Percentiles rank a stretch among this genome's conserved stretches.
phyloP scores from a whole-genome alignment of 2,797 vertebrate species.

The Caiman crocodilus region DNA sequence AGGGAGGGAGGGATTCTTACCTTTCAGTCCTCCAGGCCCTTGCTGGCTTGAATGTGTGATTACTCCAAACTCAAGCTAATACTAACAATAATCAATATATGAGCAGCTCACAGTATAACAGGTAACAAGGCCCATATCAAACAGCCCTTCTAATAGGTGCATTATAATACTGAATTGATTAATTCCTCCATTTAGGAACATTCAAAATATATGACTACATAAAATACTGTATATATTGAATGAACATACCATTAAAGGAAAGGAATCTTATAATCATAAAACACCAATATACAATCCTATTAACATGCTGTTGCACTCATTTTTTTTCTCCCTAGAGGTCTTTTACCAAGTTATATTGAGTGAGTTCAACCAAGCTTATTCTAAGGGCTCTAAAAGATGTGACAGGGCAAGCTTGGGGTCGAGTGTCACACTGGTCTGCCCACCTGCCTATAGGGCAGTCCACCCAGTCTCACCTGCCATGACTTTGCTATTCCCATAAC shows the following conservation, averaged over 20 bases:
- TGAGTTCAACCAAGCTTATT: not conserved
- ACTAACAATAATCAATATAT: no score
- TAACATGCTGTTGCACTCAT: not conserved
- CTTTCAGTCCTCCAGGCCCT: not conserved
- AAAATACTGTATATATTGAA: not conserved
- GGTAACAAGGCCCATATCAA: no score
- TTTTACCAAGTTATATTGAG: not conserved
- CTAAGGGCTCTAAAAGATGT: not conserved
- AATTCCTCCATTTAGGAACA: not conserved
- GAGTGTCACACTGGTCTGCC: no score
- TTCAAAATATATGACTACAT: not conserved
- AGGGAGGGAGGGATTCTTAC: not conserved
- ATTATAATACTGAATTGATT: not conserved
- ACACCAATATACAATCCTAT: not conserved
- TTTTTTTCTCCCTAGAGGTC: slow-evolving; percentile 21
- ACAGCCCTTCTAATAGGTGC: not conserved
- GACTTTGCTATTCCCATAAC: no score
- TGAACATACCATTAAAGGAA: not conserved
- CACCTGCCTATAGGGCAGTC: no score
- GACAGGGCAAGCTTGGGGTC: no score
- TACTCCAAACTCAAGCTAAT: no score
- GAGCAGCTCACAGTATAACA: no score
- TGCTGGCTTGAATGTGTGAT: no score
- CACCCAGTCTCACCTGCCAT: no score
- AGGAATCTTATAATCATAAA: not conserved